phyloP scores from a whole-genome alignment of 1,140 invertebrate species.

The Lepidotrigona ventralis region DNA sequence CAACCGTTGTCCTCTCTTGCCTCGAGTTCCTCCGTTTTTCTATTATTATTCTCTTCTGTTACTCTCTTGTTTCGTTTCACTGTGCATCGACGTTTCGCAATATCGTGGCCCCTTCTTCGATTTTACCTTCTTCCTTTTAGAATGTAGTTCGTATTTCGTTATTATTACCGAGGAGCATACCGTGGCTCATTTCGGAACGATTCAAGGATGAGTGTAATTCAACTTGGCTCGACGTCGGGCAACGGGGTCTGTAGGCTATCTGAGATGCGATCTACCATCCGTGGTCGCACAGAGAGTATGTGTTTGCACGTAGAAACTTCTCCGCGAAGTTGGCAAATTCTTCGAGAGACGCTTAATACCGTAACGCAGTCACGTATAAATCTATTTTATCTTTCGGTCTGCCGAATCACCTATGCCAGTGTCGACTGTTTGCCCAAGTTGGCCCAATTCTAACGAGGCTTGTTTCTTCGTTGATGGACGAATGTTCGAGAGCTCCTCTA shows the following conservation, averaged over 20 bases:
- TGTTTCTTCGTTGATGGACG: no score
- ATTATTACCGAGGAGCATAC: background rate
- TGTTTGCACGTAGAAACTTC: background rate
- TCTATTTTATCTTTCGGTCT: background rate
- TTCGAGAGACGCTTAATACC: background rate
- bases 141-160: background rate
- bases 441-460: no score
- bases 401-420: background rate
- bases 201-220: slow-evolving; percentile 1
- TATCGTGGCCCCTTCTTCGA: background rate
- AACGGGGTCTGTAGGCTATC: slow-evolving; percentile 8
- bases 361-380: slow-evolving; percentile 5
- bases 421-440: no score
- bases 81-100: background rate
- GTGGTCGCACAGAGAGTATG: background rate
- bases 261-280: background rate
- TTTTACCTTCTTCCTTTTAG: background rate
- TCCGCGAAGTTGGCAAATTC: background rate
- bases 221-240: background rate
- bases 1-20: slow-evolving; percentile 1
- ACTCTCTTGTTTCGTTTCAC: background rate
- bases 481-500: no score
- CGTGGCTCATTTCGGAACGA: background rate
- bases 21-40: slow-evolving; percentile 2
- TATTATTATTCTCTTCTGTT: background rate